Evolutionary conservation across 2,113 vertebrate genomes (phyloP).

Genomic region (Poeciliopsis occidentalis): DNA sequence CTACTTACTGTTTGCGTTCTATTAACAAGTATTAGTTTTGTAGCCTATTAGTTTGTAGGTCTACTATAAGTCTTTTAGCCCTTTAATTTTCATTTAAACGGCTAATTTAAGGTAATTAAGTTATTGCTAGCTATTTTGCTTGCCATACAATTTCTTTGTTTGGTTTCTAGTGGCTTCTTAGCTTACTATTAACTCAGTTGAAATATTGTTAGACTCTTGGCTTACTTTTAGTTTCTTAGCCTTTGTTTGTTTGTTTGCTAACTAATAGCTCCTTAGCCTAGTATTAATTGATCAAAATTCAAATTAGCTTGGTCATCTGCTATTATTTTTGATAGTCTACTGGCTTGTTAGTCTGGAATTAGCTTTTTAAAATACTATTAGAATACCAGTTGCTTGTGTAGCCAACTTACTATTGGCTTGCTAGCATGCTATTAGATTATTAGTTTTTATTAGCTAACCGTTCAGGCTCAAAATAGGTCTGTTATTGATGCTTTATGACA

Average conservation of each 20-base stretch:
- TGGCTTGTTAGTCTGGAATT: no score
- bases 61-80: no score
- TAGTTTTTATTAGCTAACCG: not conserved
- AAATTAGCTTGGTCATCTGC: no score
- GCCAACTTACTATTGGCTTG: not conserved
- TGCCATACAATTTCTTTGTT: no score
- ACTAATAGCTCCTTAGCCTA: not conserved
- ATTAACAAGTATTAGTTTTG: not conserved
- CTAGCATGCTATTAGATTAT: not conserved
- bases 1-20: not conserved
- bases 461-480: not conserved
- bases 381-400: no score
- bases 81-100: no score
- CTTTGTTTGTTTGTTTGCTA: not conserved
- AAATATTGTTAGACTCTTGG: not conserved
- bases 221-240: not conserved
- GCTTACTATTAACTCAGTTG: not conserved
- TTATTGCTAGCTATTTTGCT: not conserved
- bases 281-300: not conserved
- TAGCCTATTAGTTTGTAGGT: no score
- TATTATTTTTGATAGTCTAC: no score
- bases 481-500: not conserved
- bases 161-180: not conserved
- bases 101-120: no score
- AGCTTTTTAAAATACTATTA: no score